Evolutionary conservation across 92 coral and sea anemone genomes (phyloP), one percentile per base, ranked within the genome.

Genomic region (Umimayanthus chanpuru): DNA sequence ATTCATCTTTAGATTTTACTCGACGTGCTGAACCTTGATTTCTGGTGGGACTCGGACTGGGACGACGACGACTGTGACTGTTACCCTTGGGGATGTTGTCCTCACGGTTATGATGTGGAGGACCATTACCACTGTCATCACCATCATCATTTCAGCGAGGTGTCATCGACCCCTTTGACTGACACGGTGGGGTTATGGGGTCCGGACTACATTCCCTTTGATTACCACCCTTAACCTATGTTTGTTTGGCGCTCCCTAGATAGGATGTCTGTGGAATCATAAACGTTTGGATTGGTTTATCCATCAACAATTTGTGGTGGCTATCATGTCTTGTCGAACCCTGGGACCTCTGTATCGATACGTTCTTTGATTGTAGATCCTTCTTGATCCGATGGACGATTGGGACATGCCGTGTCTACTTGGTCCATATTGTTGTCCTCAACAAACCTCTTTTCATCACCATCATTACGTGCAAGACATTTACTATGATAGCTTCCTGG

Each of bases 31-130:
- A 72, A 16, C 30, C n/a, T 77, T 11, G 81, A 43, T 23, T 2
- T 5, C 58, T 77, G 61, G 61, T 77, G 81, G 81, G 61, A 77
- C 81, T 40, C 20, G 81, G 81, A 77, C 29, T n/a, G n/a, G n/a
- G 56, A 21, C 25, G 4, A 77, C 73, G 53, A 47, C 38, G 61
- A 77, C 26, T 77, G 81, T 39, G 9, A 6, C 47, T 38, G 10
- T 23, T 77, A 40, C 58, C 81, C 81, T 0, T 58, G 18, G 58
- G 81, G 81, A 2, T 77, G 81, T 77, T 77, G 81, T 40, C 61
- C 61, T 77, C 81, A 77, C 56, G 81, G 81, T 0, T 77, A 77
- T 43, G 81, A 77, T 4, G 81, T 44, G 26, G 26, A 77, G 56
- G 1, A 43, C 56, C 7, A 39, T 14, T 77, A 12, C 2, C 0